These are phyloP conservation scores for Rhizomys pruinosus DNA, from an alignment of 2,113 vertebrate species.

Conservation along the genomic window DNA sequence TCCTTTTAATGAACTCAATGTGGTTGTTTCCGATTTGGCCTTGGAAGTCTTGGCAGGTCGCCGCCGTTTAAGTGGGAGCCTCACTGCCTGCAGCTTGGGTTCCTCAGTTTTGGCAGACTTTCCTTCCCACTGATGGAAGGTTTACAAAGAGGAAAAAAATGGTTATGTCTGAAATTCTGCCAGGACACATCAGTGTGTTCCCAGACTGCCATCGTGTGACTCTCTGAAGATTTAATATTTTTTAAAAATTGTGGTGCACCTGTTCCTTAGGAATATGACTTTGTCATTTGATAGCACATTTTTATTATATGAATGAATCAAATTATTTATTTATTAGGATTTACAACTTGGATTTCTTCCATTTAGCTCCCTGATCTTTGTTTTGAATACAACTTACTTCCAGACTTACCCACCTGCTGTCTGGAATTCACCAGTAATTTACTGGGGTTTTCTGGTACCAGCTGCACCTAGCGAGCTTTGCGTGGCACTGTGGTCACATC, in stretches of 20 bases:
- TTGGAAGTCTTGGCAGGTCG: slow-evolving; percentile 82
- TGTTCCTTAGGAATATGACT: slow-evolving; percentile 83
- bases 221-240: slow-evolving; percentile 83
- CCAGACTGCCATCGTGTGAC: slow-evolving; percentile 84
- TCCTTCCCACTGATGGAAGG: slow-evolving; percentile 86
- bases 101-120: slow-evolving; percentile 86
- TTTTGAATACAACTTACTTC: slow-evolving; percentile 1
- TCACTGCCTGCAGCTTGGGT: slow-evolving; percentile 85
- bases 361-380: slow-evolving; percentile 44
- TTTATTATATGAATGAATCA: slow-evolving; percentile 68
- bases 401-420: neutral
- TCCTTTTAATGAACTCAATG: slow-evolving; percentile 85
- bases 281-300: slow-evolving; percentile 69
- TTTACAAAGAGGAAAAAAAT: slow-evolving; percentile 84
- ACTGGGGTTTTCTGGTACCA: slow-evolving; percentile 30
- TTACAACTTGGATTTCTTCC: slow-evolving; percentile 34
- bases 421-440: neutral
- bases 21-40: slow-evolving; percentile 88
- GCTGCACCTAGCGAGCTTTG: neutral
- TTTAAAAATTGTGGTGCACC: slow-evolving; percentile 80
- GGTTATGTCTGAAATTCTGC: slow-evolving; percentile 85
- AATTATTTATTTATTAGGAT: slow-evolving; percentile 62
- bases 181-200: slow-evolving; percentile 84
- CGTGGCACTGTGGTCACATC: neutral
- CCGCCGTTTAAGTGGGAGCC: slow-evolving; percentile 78